These are phyloP conservation scores for Sebastes matsubarae DNA, from an alignment of 2,797 vertebrate genomes.

Conservation along the genomic window DNA sequence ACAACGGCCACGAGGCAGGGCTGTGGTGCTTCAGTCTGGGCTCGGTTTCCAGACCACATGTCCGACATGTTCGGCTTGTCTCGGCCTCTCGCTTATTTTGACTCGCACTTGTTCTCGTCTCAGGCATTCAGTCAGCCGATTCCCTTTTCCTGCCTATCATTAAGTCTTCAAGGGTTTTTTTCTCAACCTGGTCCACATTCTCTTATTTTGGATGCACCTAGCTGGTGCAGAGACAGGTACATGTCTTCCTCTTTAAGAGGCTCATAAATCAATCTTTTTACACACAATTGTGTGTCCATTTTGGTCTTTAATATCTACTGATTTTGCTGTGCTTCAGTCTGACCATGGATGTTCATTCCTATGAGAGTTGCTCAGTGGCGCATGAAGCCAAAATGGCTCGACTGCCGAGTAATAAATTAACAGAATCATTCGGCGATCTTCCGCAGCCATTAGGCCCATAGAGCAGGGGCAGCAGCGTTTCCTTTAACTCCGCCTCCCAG, in stretches of 20 bases:
- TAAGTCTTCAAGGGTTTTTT: not conserved
- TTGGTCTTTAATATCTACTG: not conserved
- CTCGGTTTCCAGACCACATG: conserved; percentile 54
- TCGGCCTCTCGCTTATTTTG: conserved; percentile 36
- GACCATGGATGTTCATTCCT: no score
- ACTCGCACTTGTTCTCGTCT: conserved; percentile 23
- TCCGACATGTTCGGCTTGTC: conserved; percentile 34
- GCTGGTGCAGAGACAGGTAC: not conserved
- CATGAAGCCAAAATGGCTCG: no score
- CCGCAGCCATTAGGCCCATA: no score
- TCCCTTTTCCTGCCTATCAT: not conserved
- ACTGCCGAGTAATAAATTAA: fast-evolving
- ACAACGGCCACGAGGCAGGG: conserved; percentile 49
- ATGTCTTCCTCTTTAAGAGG: not conserved
- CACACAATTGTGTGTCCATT: not conserved
- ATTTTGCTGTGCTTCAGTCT: not conserved
- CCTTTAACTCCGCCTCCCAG: no score
- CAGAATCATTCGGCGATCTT: no score
- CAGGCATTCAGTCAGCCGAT: not conserved
- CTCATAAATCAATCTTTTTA: not conserved
- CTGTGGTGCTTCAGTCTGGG: conserved; percentile 34
- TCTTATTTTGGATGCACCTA: not conserved
- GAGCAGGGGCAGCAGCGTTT: no score
- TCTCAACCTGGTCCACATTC: not conserved
- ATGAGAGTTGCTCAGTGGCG: no score